phyloP scores from a whole-genome alignment of 2,113 vertebrate genomes.

The Otis tarda region DNA sequence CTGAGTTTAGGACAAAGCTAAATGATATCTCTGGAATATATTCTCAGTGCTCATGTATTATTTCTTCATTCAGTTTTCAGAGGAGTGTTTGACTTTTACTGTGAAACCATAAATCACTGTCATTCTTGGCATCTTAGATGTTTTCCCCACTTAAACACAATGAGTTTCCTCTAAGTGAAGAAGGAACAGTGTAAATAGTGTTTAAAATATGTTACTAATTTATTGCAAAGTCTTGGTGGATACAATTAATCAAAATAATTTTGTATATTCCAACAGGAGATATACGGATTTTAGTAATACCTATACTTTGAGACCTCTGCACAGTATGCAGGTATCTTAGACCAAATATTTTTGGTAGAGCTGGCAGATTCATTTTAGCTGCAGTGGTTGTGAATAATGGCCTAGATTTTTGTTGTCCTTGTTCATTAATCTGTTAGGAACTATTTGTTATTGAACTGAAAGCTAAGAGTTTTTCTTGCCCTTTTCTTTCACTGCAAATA shows the following conservation, averaged over 20 bases:
- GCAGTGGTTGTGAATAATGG: not conserved
- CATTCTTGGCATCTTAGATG: slow-evolving; percentile 1
- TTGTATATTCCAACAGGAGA: not conserved
- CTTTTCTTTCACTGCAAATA: not conserved
- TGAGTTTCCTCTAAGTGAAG: slow-evolving; percentile 3
- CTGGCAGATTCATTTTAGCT: not conserved
- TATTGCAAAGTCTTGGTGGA: not conserved
- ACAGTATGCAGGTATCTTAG: not conserved
- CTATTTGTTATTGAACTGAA: not conserved
- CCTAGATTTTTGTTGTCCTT: not conserved
- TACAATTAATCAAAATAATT: not conserved
- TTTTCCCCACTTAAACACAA: slow-evolving; percentile 18
- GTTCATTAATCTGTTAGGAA: not conserved
- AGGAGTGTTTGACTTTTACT: slow-evolving; percentile 13
- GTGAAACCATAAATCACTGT: slow-evolving; percentile 18
- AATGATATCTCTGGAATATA: not conserved
- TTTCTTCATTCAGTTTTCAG: slow-evolving; percentile 21
- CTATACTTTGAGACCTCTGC: not conserved
- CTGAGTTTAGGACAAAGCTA: not conserved
- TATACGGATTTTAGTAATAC: not conserved
- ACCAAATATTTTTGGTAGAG: not conserved
- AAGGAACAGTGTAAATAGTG: not conserved
- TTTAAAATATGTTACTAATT: slow-evolving; percentile 30
- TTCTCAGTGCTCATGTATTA: not conserved
- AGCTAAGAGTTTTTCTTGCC: not conserved